Base-by-base conservation (phyloP, 2,797 vertebrate species). In the Lepidocolaptes lacrymiger region DNA sequence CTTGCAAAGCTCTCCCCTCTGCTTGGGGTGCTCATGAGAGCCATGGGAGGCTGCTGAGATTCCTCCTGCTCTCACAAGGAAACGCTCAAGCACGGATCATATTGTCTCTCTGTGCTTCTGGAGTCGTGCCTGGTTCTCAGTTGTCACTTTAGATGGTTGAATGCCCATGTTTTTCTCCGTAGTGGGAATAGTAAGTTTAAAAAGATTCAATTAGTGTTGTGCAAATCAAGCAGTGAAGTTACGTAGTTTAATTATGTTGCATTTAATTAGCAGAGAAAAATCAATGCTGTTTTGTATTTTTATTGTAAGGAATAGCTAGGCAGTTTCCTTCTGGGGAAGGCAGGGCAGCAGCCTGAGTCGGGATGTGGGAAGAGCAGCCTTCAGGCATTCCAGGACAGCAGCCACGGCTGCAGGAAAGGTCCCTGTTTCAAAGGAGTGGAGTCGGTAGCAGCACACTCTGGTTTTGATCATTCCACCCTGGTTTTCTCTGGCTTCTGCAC, bases 161-260 rank as follows among this genome's bases (percentile, higher is more conserved):
- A 67, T 62, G 52, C 88, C 56, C 91, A 79, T 77, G 44, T 88
- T 52, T 79, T 76, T 32, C 67, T 34, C 69, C 74, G 77, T 71
- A 59, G 79, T 41, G 68, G 93, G 96, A 96, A 63, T 76, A 72
- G 94, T 75, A 73, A 39, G 87, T 83, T 91, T 88, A 49, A 67
- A 49, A 67, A 92, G 96, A 94, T 85, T 92, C 95, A 77, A 83
- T 94, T 93, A 93, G 78, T n/a, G 92, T 54, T 41, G 88, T 80
- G 94, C 92, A 71, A 73, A 80, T 73, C 96, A 74, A 92, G 77
- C 93, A 14, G 74, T 10, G 66, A 28, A 94, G 94, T 94, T 95
- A 95, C 90, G 89, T 89, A n/a, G 92, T 84, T 97, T 94, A 93
- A 96, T 97, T 94, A 91, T 30, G 91, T 34, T 30, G 93, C 91